Evolutionary conservation across 2,797 vertebrate species (phyloP).

Genomic region (Limnodromus scolopaceus): DNA sequence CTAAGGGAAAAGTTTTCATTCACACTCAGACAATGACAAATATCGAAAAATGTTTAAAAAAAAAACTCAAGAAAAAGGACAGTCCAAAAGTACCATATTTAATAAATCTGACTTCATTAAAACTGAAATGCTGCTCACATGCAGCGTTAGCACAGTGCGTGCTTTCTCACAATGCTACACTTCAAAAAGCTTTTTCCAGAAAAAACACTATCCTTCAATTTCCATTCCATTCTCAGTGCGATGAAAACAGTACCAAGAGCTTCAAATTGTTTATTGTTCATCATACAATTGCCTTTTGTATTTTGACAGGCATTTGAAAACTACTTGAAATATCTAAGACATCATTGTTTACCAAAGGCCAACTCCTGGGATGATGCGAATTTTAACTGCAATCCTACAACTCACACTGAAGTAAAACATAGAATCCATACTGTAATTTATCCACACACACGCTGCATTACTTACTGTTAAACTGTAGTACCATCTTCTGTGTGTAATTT

Average conservation of each 20-base stretch:
- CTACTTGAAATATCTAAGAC: neutral
- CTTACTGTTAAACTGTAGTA: conserved; percentile 96
- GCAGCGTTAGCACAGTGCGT: neutral
- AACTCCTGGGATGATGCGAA: neutral
- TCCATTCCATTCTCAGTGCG: neutral
- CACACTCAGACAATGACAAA: neutral
- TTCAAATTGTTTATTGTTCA: neutral
- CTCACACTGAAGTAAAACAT: neutral
- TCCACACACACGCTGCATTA: neutral
- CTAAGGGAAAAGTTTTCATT: conserved; percentile 70
- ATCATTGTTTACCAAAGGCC: neutral
- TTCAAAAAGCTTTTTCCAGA: neutral
- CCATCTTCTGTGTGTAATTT: conserved; percentile 96
- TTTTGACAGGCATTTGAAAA: neutral
- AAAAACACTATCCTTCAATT: neutral
- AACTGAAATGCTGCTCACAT: neutral
- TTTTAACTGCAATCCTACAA: neutral
- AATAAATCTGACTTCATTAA: neutral
- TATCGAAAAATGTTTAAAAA: neutral
- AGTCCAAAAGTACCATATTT: neutral
- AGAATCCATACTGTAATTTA: neutral
- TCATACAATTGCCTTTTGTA: neutral
- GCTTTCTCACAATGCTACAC: neutral
- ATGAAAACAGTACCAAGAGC: neutral
- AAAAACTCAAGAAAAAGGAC: neutral